Evolutionary conservation across 2,113 vertebrate genomes (phyloP).

Genomic region (Tringa solitaria): DNA sequence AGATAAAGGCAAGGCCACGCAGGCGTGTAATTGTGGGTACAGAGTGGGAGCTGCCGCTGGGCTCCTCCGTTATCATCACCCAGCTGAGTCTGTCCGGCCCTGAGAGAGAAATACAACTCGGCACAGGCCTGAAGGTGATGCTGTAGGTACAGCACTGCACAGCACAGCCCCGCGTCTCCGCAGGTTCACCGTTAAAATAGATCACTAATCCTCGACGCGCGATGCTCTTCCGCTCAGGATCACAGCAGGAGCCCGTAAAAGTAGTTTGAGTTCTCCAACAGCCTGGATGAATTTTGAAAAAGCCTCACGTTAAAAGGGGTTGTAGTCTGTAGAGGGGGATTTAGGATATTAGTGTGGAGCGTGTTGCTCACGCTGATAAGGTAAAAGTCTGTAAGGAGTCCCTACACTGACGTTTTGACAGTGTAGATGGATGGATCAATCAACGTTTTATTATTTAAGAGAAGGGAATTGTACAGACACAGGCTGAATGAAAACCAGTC

Average conservation of each 20-base stretch:
- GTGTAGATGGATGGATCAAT: background rate
- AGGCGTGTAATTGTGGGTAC: background rate
- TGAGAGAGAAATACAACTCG: accelerated
- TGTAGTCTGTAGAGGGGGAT: background rate
- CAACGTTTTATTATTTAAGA: background rate
- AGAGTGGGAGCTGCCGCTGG: background rate
- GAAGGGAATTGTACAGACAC: background rate
- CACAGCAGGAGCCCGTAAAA: background rate
- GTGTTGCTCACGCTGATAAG: background rate
- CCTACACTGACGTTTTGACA: background rate
- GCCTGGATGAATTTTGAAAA: background rate
- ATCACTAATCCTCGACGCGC: background rate
- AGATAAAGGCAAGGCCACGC: background rate
- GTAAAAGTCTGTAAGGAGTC: background rate
- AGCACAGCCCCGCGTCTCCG: background rate
- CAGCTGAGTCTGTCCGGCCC: accelerated
- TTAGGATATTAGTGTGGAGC: background rate
- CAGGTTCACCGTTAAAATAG: background rate
- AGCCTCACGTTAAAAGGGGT: background rate
- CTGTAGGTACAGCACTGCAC: accelerated
- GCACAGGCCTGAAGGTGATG: background rate
- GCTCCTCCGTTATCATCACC: background rate
- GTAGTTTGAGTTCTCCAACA: background rate
- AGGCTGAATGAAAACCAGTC: background rate
- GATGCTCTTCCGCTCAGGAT: background rate